Base-by-base conservation (phyloP, 2,797 vertebrate genomes). In the Mormyrops boulengeri region DNA sequence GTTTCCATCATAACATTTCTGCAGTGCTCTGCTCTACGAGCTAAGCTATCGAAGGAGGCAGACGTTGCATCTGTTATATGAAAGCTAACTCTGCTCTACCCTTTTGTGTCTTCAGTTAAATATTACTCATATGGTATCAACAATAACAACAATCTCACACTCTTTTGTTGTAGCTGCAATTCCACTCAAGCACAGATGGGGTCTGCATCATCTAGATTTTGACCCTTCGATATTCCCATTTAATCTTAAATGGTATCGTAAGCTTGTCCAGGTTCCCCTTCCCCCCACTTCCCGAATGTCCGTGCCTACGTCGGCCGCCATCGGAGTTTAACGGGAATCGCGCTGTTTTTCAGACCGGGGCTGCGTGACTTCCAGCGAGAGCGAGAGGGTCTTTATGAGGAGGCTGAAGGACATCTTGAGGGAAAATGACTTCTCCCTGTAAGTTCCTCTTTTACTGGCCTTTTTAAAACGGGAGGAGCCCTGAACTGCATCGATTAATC, bases 371-470 rank as follows among this genome's bases (percentile, higher is more conserved):
- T 91, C 94, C 90, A 97, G 97, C 69, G 98, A 99, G 93, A 98
- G 97, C 90, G 98, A 99, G 95, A 97, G 95, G 90, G 93, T 97
- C 91, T 98, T 98, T 96, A 95, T 98, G 95, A 98, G 96, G 95
- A 97, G 97, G 92, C 94, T 99, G 91, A 97, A 97, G 94, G 97
- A 99, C 95, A 97, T 98, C 91, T 96, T 99, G 93, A 97, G 95
- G 94, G 97, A 98, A 94, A 97, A 97, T 92, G 94, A 98, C 91
- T 97, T 98, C 93, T 97, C 98, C 89, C 92, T 98, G 98, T 99
- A 96, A 98, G 98, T 97, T 30, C 14, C 17, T 34, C 53, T 57
- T 85, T 85, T 52, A 38, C 34, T 50, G 49, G 26, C 14, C n/a
- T 80, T 53, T 88, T 53, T 47, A 55, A 38, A 17, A 38, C 49